Percentiles rank a stretch among this genome's conserved stretches.
phyloP scores from a whole-genome alignment of 2,797 vertebrate species.

The Sebastiscus albofasciatus region DNA sequence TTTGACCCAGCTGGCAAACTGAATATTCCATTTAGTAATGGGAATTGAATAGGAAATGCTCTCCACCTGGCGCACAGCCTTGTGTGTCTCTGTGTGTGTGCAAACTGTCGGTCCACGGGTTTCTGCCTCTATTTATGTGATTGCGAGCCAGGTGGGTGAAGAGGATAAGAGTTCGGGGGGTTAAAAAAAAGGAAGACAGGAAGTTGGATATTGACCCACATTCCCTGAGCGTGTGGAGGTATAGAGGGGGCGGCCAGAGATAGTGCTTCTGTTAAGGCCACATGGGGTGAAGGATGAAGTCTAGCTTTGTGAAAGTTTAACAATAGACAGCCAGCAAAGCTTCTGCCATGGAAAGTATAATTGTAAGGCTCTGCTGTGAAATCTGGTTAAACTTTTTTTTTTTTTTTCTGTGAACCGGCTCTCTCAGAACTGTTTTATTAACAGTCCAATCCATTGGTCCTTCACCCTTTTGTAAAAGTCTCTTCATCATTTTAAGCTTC shows the following conservation, averaged over 20 bases:
- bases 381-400: constrained; percentile 40
- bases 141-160: constrained; percentile 32
- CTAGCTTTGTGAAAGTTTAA: constrained; percentile 66
- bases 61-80: constrained; percentile 47
- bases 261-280: constrained; percentile 48
- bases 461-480: constrained; percentile 22
- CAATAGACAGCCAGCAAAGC: constrained; percentile 57
- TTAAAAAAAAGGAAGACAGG: constrained; percentile 31
- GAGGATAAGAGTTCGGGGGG: constrained; percentile 29
- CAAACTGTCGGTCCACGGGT: neutral
- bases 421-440: constrained; percentile 46
- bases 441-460: constrained; percentile 19
- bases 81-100: neutral
- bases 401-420: constrained; percentile 31
- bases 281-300: constrained; percentile 64
- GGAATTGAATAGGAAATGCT: constrained; percentile 72
- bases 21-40: constrained; percentile 71
- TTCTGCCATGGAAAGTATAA: constrained; percentile 53
- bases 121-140: neutral
- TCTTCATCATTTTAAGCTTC: constrained; percentile 42
- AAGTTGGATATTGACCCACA: constrained; percentile 64
- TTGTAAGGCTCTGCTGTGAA: constrained; percentile 61
- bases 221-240: constrained; percentile 35
- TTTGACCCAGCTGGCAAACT: constrained; percentile 59
- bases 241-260: constrained; percentile 27